Evolutionary conservation across 2,113 vertebrate genomes (phyloP), one percentile per base, ranked within the genome.

Genomic region (Sorex araneus): DNA sequence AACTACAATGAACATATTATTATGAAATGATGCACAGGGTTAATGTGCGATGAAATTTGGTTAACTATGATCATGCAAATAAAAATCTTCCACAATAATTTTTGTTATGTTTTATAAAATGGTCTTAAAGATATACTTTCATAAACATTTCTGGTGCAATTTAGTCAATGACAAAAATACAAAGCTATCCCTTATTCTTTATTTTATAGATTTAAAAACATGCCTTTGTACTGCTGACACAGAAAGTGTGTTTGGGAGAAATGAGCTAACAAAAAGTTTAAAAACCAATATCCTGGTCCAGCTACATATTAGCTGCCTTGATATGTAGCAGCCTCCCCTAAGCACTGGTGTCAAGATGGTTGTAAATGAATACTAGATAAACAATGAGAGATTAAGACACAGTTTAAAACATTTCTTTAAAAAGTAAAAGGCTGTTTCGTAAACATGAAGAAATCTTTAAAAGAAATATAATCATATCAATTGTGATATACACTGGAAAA

Each of bases 21-120:
- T 97, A 95, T 97, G 95, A 97, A 95, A 82, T 91, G 90, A 96
- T 94, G 80, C 95, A 96, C 92, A 98, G 89, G 92, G 97, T 95
- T 94, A 97, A 96, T 96, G 93, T 95, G 96, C 1, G 34, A 92
- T 95, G 92, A 97, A 97, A 94, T 96, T 80, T 97, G 94, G 95
- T 92, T 97, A 97, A 94, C 74, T 94, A 90, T 95, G 91, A 97
- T 96, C 98, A 98, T 97, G 97, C 97, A 98, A 97, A 97, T 95
- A 97, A 97, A 97, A 97, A 96, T 94, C 94, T 93, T 96, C 92
- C 96, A 97, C 95, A 97, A 94, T 95, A 91, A 95, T 82, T 97
- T 97, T 97, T 97, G 95, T 96, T 97, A 95, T 88, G 97, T 97
- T 97, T 96, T 98, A 98, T 96, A 98, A 98, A 98, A 98, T 96